Evolutionary conservation across 2,797 vertebrate genomes (phyloP).

Genomic region (Odontamblyopus lacepedii): DNA sequence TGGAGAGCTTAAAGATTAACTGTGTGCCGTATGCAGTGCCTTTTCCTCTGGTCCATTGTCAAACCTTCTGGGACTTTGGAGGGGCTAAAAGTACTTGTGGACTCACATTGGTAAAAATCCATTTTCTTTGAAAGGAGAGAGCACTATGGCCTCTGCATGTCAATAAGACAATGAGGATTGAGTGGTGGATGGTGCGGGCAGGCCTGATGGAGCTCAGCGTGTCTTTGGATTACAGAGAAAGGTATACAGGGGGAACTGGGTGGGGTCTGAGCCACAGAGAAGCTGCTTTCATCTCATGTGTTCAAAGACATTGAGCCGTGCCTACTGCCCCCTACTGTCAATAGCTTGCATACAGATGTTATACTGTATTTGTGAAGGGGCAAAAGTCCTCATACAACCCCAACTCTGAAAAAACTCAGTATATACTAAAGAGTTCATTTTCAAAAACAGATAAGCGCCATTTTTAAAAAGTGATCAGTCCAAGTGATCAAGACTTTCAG

Average conservation of each 20-base stretch:
- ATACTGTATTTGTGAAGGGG: not conserved
- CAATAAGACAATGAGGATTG: slow-evolving; percentile 53
- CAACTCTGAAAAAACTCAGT: not conserved
- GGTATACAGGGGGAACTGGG: slow-evolving; percentile 46
- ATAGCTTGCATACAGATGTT: slow-evolving; percentile 50
- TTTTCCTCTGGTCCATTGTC: slow-evolving; percentile 35
- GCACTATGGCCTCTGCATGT: slow-evolving; percentile 56
- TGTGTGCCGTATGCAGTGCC: not conserved
- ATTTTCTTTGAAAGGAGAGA: slow-evolving; percentile 67
- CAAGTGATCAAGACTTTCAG: too few species aligned
- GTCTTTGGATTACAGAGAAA: slow-evolving; percentile 49
- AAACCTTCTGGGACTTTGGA: slow-evolving; percentile 53
- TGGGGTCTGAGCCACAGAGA: slow-evolving; percentile 50
- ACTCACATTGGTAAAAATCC: slow-evolving; percentile 63
- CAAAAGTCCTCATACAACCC: not conserved
- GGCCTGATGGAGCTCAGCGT: slow-evolving; percentile 21
- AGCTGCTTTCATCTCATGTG: slow-evolving; percentile 75
- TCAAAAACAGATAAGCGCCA: too few species aligned
- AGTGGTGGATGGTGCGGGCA: slow-evolving; percentile 17
- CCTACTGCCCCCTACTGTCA: slow-evolving; percentile 56
- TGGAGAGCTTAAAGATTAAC: slow-evolving; percentile 30
- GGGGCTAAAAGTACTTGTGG: slow-evolving; percentile 58
- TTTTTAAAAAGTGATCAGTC: too few species aligned
- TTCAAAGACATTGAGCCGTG: slow-evolving; percentile 79
- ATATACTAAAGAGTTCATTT: too few species aligned